Base-by-base conservation (phyloP, 2,113 vertebrate species). In the Dicaeum eximium region DNA sequence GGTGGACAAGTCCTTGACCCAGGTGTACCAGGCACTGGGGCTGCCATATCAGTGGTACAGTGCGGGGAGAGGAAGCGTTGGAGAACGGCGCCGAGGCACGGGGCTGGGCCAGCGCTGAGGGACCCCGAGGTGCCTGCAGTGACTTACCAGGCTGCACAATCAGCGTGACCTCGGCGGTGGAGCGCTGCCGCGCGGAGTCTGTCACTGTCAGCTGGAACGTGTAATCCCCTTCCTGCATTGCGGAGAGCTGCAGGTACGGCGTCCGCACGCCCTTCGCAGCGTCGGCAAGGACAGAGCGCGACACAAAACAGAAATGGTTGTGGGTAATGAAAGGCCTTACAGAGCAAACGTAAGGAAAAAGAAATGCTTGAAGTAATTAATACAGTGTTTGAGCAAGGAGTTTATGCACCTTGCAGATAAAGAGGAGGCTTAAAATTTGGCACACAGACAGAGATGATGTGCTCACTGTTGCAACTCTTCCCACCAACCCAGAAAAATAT, bases 141-240 rank as follows among this genome's bases (percentile, higher is more conserved):
- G 94, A 92, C 97, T 94, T 96, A 98, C 98, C 97, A 45, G 98
- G 97, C 56, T 97, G 98, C 30, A 98, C 98, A 2, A 91, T 97
- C 60, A 99, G 97, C 0, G 97, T 96, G 65, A 97, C 97, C 71
- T 97, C 93, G 16, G 98, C 96, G 5, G 97, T 98, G 80, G 98
- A 98, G 23, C 93, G 96, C 80, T 98, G 98, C 48, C 93, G 95
- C 0, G 92, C 96, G 6, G 98, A 98, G 94, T 98, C 98, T 11
- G 97, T 98, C 73, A 98, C 98, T 6, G 93, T 98, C 95, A 98
- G 96, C 88, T 97, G 98, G 81, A 99, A 98, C 0, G 69, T 97
- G 54, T 98, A 99, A 73, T 97, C 95, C 58, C 98, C 98, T 61
- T 98, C 98, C 92, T 98, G 97, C 97, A 98, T 96, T 27, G 97